Conservation (phyloP, 2,888 invertebrate genomes). For the Pristionchus entomophagus region DNA sequence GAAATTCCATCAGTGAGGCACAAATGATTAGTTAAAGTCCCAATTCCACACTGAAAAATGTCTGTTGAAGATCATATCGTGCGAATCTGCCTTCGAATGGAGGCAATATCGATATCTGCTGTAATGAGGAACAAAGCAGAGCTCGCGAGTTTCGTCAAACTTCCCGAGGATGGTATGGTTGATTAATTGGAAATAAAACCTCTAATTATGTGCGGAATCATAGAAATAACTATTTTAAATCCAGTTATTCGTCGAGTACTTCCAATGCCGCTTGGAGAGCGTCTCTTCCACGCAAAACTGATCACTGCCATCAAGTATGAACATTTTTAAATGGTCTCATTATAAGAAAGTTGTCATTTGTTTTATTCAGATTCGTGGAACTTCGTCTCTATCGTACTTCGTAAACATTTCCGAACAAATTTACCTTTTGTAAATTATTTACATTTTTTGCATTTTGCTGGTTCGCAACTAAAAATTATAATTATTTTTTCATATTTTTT, state of each 20-base stretch:
- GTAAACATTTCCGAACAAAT: too few species aligned
- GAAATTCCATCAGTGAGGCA: too few species aligned
- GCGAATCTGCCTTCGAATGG: conserved; percentile 17
- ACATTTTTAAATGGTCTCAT: neutral
- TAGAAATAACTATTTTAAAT: too few species aligned
- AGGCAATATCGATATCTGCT: neutral
- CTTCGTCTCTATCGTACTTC: neutral
- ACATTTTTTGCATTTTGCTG: too few species aligned
- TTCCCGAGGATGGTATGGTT: neutral
- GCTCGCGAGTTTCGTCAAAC: neutral
- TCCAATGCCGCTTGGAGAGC: neutral
- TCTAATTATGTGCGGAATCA: too few species aligned
- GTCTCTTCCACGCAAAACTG: neutral
- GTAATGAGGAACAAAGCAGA: conserved; percentile 7
- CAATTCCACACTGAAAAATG: too few species aligned
- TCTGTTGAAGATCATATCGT: conserved; percentile 4
- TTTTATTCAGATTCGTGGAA: neutral
- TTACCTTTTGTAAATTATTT: too few species aligned
- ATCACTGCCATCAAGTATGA: neutral
- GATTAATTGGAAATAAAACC: too few species aligned
- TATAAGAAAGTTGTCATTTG: too few species aligned
- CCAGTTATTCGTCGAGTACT: neutral
- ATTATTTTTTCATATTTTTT: too few species aligned
- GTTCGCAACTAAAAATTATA: too few species aligned
- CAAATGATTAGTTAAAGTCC: too few species aligned